These are phyloP conservation scores for Eilema caniola DNA, from an alignment of 2,888 invertebrate genomes.

Conservation along the genomic window DNA sequence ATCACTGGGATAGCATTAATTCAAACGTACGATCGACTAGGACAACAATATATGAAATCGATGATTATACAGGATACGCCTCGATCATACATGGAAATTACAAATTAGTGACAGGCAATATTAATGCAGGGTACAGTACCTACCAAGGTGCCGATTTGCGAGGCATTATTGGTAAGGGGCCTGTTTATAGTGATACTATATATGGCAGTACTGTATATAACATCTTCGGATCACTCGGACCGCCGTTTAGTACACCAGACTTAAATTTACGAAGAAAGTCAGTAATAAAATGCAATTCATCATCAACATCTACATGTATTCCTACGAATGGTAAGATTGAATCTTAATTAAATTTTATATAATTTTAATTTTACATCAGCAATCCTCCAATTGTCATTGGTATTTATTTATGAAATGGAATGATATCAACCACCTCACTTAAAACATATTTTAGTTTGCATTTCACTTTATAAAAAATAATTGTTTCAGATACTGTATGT, in stretches of 20 bases:
- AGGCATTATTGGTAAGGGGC: slow-evolving; percentile 63
- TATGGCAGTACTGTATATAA: slow-evolving; percentile 60
- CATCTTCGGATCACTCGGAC: slow-evolving; percentile 58
- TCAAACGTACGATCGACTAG: slow-evolving; percentile 63
- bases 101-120: slow-evolving; percentile 70
- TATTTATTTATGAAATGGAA: too few relatives aligned
- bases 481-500: slow-evolving; percentile 63
- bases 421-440: too few relatives aligned
- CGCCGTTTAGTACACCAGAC: slow-evolving; percentile 51
- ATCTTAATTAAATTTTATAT: background rate
- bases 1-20: slow-evolving; percentile 73
- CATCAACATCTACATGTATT: slow-evolving; percentile 55
- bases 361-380: background rate
- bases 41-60: slow-evolving; percentile 70
- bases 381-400: too few relatives aligned
- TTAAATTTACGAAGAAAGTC: slow-evolving; percentile 57
- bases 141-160: slow-evolving; percentile 67
- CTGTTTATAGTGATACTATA: slow-evolving; percentile 63
- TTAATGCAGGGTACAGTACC: slow-evolving; percentile 53
- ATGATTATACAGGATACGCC: slow-evolving; percentile 68
- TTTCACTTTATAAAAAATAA: too few relatives aligned
- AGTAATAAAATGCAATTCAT: slow-evolving; percentile 58
- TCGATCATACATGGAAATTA: slow-evolving; percentile 67
- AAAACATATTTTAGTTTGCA: too few relatives aligned
- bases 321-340: slow-evolving; percentile 47